Conservation (phyloP, 1,140 invertebrate species). For the Carcinoscorpius rotundicauda region DNA sequence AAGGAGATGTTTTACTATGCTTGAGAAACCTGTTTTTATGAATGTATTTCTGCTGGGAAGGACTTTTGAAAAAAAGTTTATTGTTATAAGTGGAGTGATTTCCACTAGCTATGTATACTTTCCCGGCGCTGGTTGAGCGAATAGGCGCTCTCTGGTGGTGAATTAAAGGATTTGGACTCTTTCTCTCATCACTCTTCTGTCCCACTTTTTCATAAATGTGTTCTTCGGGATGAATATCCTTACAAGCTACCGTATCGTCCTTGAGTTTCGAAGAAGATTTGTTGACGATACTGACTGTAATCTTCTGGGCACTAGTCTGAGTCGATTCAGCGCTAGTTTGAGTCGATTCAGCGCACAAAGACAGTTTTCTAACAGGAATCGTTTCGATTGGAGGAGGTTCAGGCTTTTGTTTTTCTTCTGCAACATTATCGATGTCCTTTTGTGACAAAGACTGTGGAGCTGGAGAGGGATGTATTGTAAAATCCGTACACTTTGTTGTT, state of each 20-base stretch:
- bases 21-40: constrained; percentile 10
- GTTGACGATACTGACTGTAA: constrained; percentile 3
- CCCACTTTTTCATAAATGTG: constrained; percentile 20
- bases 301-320: background rate
- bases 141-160: constrained; percentile 1
- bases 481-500: no score
- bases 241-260: background rate
- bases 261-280: constrained; percentile 6
- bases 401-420: constrained; percentile 54
- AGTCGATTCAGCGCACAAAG: constrained; percentile 1
- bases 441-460: constrained; percentile 20
- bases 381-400: constrained; percentile 82
- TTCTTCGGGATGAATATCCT: constrained; percentile 7
- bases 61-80: constrained; percentile 16
- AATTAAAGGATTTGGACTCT: background rate
- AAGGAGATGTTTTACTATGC: constrained; percentile 32
- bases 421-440: constrained; percentile 37
- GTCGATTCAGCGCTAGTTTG: no score
- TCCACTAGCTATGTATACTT: constrained; percentile 10
- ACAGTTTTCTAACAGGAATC: constrained; percentile 56
- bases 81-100: constrained; percentile 6
- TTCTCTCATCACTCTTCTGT: background rate
- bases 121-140: constrained; percentile 8
- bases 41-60: constrained; percentile 10
- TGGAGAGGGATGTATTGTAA: constrained; percentile 2